Evolutionary conservation across 2,888 invertebrate species (phyloP).

Genomic region (Sepiola atlantica): DNA sequence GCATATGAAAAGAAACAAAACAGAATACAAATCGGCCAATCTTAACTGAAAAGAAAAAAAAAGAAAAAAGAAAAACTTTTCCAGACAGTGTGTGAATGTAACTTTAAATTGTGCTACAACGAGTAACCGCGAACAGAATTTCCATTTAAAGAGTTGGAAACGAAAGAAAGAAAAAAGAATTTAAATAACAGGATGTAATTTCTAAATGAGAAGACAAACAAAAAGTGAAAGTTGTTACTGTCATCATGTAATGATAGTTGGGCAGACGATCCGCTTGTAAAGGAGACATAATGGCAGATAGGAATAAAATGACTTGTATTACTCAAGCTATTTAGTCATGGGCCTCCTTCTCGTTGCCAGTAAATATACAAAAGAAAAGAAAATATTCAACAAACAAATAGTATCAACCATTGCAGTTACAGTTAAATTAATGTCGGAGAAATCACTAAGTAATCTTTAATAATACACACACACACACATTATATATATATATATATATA

Average conservation of each 20-base stretch:
- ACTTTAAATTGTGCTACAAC: not conserved
- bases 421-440: not conserved
- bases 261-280: not conserved
- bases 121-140: not conserved
- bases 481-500: too few relatives aligned
- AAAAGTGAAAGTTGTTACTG: not conserved
- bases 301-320: constrained; percentile 19
- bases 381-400: not conserved
- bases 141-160: not conserved
- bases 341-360: not conserved
- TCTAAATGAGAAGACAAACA: not conserved
- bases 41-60: not conserved
- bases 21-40: not conserved
- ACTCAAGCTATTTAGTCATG: constrained; percentile 8
- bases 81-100: not conserved
- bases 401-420: not conserved
- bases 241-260: not conserved
- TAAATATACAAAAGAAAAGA: not conserved
- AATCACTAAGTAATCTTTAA: not conserved
- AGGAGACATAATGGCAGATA: not conserved
- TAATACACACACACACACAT: too few relatives aligned
- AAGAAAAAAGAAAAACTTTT: too few relatives aligned
- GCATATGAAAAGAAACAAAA: not conserved
- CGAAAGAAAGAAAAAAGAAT: not conserved
- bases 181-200: not conserved